Conservation (phyloP, 2,888 invertebrate species). For the Melangyna quadrimaculata region DNA sequence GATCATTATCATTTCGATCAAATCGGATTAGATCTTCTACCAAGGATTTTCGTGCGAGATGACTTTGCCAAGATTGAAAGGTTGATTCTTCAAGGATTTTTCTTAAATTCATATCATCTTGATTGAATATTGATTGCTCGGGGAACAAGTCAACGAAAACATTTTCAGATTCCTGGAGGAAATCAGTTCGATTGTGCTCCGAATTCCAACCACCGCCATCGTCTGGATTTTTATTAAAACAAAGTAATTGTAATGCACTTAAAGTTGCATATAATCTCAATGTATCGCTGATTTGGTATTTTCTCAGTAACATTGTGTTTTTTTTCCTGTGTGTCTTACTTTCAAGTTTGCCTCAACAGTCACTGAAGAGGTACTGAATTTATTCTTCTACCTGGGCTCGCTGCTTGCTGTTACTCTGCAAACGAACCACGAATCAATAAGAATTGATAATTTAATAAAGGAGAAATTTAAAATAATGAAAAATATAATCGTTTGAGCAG, state of each 20-base stretch:
- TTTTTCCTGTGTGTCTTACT: neutral
- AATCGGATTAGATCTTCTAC: slow-evolving; percentile 25
- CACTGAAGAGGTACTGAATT: neutral
- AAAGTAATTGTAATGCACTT: slow-evolving; percentile 22
- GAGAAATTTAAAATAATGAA: neutral
- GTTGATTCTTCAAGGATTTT: slow-evolving; percentile 28
- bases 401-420: slow-evolving; percentile 18
- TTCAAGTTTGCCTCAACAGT: neutral
- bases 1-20: slow-evolving; percentile 16
- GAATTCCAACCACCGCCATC: slow-evolving; percentile 15
- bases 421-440: slow-evolving; percentile 6
- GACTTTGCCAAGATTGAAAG: slow-evolving; percentile 27
- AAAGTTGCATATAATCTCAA: slow-evolving; percentile 23
- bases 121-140: slow-evolving; percentile 17
- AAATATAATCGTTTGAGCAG: neutral
- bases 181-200: neutral
- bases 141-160: slow-evolving; percentile 15
- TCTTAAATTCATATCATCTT: slow-evolving; percentile 22
- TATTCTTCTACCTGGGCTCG: neutral
- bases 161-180: slow-evolving; percentile 11
- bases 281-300: slow-evolving; percentile 8
- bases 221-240: slow-evolving; percentile 22
- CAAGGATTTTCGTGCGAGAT: slow-evolving; percentile 11
- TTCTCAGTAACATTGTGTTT: slow-evolving; percentile 11
- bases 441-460: neutral